Conservation (phyloP, 2,888 invertebrate genomes). For the Taenaris catops region DNA sequence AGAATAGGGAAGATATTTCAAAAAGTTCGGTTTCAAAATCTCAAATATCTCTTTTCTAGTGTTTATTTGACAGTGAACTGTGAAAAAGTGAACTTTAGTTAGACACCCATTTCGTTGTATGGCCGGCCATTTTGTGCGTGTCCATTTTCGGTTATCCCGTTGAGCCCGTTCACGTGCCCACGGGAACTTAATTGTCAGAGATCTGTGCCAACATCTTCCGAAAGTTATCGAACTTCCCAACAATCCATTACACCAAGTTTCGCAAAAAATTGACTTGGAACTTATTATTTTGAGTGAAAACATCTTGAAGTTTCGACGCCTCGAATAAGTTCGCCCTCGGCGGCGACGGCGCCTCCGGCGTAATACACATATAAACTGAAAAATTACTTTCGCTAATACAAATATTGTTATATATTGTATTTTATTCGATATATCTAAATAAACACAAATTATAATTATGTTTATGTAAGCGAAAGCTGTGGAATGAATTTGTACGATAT, state of each 20-base stretch:
- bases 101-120: conserved; percentile 69
- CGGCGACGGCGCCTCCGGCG: conserved; percentile 23
- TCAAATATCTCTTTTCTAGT: too few relatives aligned
- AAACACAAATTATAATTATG: too few relatives aligned
- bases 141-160: conserved; percentile 66
- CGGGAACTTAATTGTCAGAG: conserved; percentile 77
- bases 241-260: conserved; percentile 78
- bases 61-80: too few relatives aligned
- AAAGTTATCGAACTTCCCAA: conserved; percentile 77
- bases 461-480: too few relatives aligned
- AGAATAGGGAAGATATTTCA: too few relatives aligned
- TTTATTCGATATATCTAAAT: too few relatives aligned
- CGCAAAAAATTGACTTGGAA: conserved; percentile 72
- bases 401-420: too few relatives aligned
- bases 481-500: too few relatives aligned
- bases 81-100: too few relatives aligned
- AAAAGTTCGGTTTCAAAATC: too few relatives aligned
- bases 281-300: conserved; percentile 78
- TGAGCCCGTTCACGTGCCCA: conserved; percentile 63
- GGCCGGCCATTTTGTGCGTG: conserved; percentile 54
- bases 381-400: conserved; percentile 16
- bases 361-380: conserved; percentile 15
- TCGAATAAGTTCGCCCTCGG: conserved; percentile 45
- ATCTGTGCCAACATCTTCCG: conserved; percentile 74
- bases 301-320: conserved; percentile 65